phyloP scores from a whole-genome alignment of 2,888 invertebrate species.

The Noctua janthina region DNA sequence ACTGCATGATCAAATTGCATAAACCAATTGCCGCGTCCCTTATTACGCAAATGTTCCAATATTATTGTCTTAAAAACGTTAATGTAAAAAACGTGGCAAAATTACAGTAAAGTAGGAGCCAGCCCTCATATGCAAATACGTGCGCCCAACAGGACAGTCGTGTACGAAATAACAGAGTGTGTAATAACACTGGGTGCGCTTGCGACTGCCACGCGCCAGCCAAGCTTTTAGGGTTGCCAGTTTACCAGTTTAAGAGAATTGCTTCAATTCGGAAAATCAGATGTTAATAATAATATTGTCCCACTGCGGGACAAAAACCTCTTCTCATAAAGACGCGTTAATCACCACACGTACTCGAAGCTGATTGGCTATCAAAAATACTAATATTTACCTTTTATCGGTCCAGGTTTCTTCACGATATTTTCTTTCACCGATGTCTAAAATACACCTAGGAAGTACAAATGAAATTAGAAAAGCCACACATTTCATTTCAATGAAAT shows the following conservation, averaged over 20 bases:
- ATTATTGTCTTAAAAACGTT: conserved; percentile 31
- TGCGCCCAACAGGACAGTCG: conserved; percentile 53
- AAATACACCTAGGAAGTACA: background rate
- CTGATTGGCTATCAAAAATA: no score
- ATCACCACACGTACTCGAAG: no score
- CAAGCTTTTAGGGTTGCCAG: conserved; percentile 39
- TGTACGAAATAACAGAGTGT: conserved; percentile 61
- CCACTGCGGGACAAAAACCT: background rate
- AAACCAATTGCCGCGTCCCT: conserved; percentile 7
- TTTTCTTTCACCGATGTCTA: background rate
- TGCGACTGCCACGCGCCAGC: conserved; percentile 62
- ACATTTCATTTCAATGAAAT: background rate
- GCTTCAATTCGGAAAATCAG: background rate
- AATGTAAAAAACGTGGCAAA: conserved; percentile 47
- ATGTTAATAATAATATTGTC: background rate
- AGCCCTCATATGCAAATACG: conserved; percentile 57
- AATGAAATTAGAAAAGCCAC: background rate
- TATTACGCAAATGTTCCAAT: conserved; percentile 36
- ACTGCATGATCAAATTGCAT: background rate
- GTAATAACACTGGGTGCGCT: conserved; percentile 64
- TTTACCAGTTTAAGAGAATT: background rate
- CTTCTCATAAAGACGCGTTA: no score
- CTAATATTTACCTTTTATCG: no score
- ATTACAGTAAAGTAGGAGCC: conserved; percentile 45
- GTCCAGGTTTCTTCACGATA: background rate